Evolutionary conservation across 53 echinoderm and acorn worm genomes (phyloP).

Genomic region (Luidia sarsii): DNA sequence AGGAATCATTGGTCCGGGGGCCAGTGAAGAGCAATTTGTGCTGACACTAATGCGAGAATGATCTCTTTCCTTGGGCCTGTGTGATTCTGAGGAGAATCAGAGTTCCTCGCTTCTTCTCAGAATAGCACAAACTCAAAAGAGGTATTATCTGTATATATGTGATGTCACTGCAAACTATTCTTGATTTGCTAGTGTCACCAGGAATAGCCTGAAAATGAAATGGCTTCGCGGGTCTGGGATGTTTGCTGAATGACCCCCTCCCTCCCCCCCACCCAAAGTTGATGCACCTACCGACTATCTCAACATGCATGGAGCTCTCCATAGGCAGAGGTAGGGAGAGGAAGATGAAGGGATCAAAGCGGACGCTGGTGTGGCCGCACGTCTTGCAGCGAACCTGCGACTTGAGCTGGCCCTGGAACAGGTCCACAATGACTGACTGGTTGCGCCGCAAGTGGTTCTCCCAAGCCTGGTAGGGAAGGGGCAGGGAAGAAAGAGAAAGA

Average conservation of each 20-base stretch:
- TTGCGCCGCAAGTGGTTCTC: constrained; percentile 93
- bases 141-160: too few relatives aligned
- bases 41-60: too few relatives aligned
- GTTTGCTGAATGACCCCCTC: not conserved
- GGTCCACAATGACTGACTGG: constrained; percentile 93
- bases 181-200: too few relatives aligned
- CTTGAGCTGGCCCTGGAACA: constrained; percentile 95
- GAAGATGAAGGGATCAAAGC: constrained; percentile 99
- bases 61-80: too few relatives aligned
- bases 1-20: too few relatives aligned
- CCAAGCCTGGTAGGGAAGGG: too few relatives aligned
- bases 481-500: not conserved
- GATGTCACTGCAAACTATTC: too few relatives aligned
- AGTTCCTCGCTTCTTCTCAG: too few relatives aligned
- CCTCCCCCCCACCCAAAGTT: not conserved
- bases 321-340: constrained; percentile 94
- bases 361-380: constrained; percentile 92
- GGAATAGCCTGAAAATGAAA: too few relatives aligned
- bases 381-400: constrained; percentile 98
- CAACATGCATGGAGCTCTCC: constrained; percentile 99
- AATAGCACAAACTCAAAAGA: too few relatives aligned
- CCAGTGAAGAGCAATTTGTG: too few relatives aligned
- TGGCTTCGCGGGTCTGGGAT: not conserved
- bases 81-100: too few relatives aligned
- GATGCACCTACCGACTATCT: constrained; percentile 90